Percentiles rank a stretch among this genome's conserved stretches.
phyloP scores from a whole-genome alignment of 2,797 vertebrate genomes.

The Dipus sagitta region DNA sequence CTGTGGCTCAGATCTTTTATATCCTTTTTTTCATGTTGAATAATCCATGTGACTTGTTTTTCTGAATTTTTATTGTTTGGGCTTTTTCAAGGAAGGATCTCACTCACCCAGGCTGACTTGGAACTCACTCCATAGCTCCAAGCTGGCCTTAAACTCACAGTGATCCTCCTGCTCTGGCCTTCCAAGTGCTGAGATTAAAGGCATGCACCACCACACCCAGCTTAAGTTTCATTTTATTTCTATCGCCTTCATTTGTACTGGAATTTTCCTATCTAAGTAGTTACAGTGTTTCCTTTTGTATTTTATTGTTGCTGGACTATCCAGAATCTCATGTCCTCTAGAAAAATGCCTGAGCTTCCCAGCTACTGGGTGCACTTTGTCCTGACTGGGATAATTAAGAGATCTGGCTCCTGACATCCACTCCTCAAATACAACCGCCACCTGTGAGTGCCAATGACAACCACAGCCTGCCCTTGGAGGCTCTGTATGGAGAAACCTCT shows the following conservation, averaged over 20 bases:
- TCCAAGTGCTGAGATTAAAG: too few species aligned
- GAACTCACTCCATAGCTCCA: too few species aligned
- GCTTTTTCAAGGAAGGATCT: too few species aligned
- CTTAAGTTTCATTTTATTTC: neutral
- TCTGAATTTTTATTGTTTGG: neutral
- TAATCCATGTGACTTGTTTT: slow-evolving; percentile 5
- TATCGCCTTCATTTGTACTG: neutral
- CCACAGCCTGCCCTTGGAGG: neutral
- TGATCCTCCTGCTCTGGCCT: too few species aligned
- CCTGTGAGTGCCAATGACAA: neutral
- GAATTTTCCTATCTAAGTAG: neutral
- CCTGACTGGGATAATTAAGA: neutral
- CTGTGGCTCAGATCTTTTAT: neutral
- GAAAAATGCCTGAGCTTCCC: neutral
- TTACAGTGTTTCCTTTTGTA: neutral
- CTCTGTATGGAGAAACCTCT: neutral
- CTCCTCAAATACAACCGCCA: neutral
- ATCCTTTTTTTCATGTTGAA: slow-evolving; percentile 2
- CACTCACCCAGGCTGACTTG: too few species aligned
- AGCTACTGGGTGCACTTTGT: neutral
- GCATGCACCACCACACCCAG: neutral
- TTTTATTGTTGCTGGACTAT: neutral
- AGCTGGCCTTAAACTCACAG: too few species aligned
- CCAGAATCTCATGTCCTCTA: neutral
- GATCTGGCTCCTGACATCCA: neutral